Conservation (phyloP, 2,888 invertebrate species). For the Lottia gigantea region DNA sequence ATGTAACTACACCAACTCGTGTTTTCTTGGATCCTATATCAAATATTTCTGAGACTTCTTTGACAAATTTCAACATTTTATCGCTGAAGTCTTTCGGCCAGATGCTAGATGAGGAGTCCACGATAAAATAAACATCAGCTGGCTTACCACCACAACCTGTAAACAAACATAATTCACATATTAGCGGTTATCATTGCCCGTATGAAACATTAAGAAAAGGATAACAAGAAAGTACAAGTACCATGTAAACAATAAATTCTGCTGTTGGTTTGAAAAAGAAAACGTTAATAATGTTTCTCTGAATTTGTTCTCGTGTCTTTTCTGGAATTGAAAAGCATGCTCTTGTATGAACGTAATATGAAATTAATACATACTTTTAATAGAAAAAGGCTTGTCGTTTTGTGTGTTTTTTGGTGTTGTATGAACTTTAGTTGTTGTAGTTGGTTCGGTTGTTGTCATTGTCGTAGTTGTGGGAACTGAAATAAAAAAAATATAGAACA, state of each 20-base stretch:
- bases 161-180: neutral
- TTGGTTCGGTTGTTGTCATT: neutral
- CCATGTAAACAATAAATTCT: neutral
- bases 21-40: conserved; percentile 41
- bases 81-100: conserved; percentile 48
- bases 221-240: neutral
- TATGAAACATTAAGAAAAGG: neutral
- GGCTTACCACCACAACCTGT: conserved; percentile 49
- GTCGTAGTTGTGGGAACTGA: conserved; percentile 13
- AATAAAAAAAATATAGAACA: conserved; percentile 13
- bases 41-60: conserved; percentile 40
- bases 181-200: neutral
- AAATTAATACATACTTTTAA: no score
- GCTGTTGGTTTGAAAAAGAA: no score
- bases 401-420: no score
- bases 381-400: no score
- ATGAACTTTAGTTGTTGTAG: conserved; percentile 12
- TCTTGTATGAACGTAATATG: no score
- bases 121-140: conserved; percentile 44
- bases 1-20: conserved; percentile 45
- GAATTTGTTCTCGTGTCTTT: no score
- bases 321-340: no score
- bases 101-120: conserved; percentile 53
- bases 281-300: no score
- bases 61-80: conserved; percentile 42